Base-by-base conservation (phyloP, 2,113 vertebrate genomes). In the Zosterops hypoxanthus region DNA sequence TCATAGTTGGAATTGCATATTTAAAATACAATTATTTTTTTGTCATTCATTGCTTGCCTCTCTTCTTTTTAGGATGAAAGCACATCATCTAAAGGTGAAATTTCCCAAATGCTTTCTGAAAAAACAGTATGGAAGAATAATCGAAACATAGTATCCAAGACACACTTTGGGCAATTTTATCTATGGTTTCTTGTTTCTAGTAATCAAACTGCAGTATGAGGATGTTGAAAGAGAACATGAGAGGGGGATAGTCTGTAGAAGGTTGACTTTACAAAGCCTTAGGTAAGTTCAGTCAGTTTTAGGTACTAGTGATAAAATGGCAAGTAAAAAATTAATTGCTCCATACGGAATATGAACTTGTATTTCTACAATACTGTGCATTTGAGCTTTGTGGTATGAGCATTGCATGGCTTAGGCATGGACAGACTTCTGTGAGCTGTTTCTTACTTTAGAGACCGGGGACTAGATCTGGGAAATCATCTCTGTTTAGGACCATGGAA, bases 321-420 rank as follows among this genome's bases (percentile, higher is more conserved):
- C 20, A 72, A 85, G 36, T 31, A 21, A 91, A 92, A 83, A 84
- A n/a, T 24, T 23, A 73, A 59, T 56, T 49, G 3, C 20, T 76
- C 3, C 28, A 12, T 60, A n/a, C 3, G n/a, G 66, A 85, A 47
- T 64, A 79, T 50, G 33, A 65, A 86, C 20, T 33, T 68, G 5
- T 46, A n/a, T 79, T 68, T 82, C n/a, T 79, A 18, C 12, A 49
- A 5, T 25, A 33, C 4, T n/a, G 5, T 26, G 28, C 6, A 14
- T 24, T 55, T 81, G 60, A 81, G 12, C 12, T 83, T 75, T 46
- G 8, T 47, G 47, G 9, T 72, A 41, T 70, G n/a, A 69, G 19
- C 19, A 29, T 8, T 19, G 20, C 0, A 0, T 91, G 64, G 34
- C 21, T 46, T 39, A 41, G 28, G 18, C 12, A 19, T 13, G 15